Conservation (phyloP, 2,113 vertebrate genomes). For the Copsychus sechellarum region DNA sequence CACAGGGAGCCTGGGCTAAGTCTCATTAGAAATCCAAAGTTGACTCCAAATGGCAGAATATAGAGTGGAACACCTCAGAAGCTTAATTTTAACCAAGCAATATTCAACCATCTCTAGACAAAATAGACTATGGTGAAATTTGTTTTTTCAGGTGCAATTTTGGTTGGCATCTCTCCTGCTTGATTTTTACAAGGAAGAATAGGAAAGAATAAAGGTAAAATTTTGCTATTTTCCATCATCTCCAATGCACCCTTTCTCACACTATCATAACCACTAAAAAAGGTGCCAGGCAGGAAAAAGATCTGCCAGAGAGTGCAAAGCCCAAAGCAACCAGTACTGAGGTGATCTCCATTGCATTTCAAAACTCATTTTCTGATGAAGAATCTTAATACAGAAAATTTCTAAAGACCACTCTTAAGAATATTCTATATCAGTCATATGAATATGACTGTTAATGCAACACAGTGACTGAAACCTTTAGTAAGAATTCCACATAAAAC, state of each 20-base stretch:
- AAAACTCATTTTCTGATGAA: background rate
- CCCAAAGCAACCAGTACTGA: background rate
- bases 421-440: background rate
- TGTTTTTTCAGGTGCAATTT: background rate
- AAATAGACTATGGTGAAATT: background rate
- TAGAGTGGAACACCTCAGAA: background rate
- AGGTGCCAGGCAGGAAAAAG: background rate
- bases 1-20: background rate
- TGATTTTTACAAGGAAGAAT: background rate
- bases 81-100: background rate
- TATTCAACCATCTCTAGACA: background rate
- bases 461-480: background rate
- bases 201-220: background rate
- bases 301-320: background rate
- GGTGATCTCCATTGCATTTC: background rate
- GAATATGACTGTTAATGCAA: background rate
- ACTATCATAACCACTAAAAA: background rate
- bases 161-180: background rate
- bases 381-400: background rate
- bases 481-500: background rate
- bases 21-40: background rate
- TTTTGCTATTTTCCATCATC: background rate
- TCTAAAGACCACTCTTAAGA: background rate
- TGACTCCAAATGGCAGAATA: background rate
- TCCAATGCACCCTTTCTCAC: rapidly evolving